Evolutionary conservation across 2,797 vertebrate genomes (phyloP).

Genomic region (Propithecus perrieri): DNA sequence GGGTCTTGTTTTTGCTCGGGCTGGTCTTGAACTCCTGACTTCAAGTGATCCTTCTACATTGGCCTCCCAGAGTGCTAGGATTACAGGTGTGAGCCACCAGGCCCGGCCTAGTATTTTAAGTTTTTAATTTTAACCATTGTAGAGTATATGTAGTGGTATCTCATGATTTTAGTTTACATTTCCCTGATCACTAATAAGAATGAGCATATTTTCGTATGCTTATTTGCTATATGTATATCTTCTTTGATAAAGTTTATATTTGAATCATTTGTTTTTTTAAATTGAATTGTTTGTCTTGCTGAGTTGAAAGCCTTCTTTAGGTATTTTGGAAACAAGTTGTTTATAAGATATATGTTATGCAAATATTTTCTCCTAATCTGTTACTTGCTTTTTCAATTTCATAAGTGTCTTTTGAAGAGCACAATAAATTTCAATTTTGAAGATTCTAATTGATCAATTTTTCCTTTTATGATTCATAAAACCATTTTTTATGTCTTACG

Average conservation of each 20-base stretch:
- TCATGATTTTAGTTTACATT: too few relatives aligned
- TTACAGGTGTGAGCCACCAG: too few relatives aligned
- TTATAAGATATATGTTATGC: not conserved
- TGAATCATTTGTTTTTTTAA: not conserved
- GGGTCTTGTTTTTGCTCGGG: too few relatives aligned
- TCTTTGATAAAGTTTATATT: not conserved
- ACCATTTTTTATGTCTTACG: not conserved
- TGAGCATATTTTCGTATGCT: too few relatives aligned
- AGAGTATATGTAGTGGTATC: not conserved
- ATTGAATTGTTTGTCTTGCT: not conserved
- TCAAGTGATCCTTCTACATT: too few relatives aligned
- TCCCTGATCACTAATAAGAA: too few relatives aligned
- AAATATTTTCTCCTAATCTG: not conserved
- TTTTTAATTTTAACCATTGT: not conserved
- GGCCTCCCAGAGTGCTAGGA: too few relatives aligned
- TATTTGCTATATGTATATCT: too few relatives aligned
- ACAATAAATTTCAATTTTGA: not conserved
- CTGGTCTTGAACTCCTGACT: too few relatives aligned
- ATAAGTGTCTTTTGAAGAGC: not conserved
- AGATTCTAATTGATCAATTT: not conserved
- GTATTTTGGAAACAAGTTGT: not conserved
- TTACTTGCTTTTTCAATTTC: not conserved
- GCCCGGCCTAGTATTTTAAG: too few relatives aligned
- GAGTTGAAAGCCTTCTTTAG: not conserved
- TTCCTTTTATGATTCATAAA: not conserved